Conservation (phyloP, 1,140 invertebrate species). For the Odontomachus brunneus region DNA sequence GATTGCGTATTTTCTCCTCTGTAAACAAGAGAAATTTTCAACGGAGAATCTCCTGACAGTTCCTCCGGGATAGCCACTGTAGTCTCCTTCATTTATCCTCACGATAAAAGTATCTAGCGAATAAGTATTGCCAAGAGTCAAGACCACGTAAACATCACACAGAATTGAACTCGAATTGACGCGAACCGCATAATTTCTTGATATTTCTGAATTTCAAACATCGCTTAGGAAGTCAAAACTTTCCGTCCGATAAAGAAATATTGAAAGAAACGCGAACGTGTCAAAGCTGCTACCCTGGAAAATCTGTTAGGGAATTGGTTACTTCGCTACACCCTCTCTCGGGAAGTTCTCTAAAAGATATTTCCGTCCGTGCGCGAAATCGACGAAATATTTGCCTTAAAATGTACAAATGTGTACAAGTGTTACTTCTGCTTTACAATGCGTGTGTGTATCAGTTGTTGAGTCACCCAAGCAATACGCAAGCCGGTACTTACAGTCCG, state of each 20-base stretch:
- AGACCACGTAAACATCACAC: background rate
- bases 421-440: background rate
- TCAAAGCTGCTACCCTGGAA: background rate
- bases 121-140: background rate
- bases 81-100: background rate
- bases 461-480: background rate
- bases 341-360: background rate
- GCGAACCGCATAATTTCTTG: background rate
- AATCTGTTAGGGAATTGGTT: constrained; percentile 26
- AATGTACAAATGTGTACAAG: background rate
- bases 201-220: background rate
- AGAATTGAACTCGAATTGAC: background rate
- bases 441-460: background rate
- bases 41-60: background rate
- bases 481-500: too few relatives aligned
- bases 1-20: background rate
- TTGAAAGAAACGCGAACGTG: background rate
- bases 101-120: background rate
- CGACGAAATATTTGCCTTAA: constrained; percentile 41
- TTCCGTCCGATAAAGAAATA: background rate
- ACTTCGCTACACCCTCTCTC: background rate
- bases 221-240: background rate
- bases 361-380: constrained; percentile 1
- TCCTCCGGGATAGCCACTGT: background rate
- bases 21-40: background rate